Conservation (phyloP, 1,140 invertebrate genomes). For the Archivesica marissinica region DNA sequence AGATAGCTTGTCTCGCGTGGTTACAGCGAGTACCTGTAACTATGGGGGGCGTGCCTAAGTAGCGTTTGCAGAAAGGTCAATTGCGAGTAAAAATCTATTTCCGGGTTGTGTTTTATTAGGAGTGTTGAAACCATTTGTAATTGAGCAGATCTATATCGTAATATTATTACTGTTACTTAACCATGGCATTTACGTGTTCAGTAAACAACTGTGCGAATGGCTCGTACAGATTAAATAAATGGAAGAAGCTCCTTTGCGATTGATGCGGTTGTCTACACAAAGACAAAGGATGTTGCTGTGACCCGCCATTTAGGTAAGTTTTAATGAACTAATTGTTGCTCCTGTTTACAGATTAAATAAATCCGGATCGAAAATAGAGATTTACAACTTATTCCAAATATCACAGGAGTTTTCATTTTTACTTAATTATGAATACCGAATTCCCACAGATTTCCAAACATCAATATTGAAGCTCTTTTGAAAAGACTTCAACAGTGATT, state of each 20-base stretch:
- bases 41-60: too few species aligned
- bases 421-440: background rate
- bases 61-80: too few species aligned
- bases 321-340: background rate
- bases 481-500: background rate
- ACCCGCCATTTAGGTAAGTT: slow-evolving; percentile 47
- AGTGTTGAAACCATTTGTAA: too few species aligned
- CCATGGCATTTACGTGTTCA: slow-evolving; percentile 11
- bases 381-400: background rate
- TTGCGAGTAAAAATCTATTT: too few species aligned
- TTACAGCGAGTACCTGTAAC: too few species aligned
- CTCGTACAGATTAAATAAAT: slow-evolving; percentile 23
- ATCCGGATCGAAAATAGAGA: background rate
- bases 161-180: too few species aligned
- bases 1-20: too few species aligned
- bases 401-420: background rate
- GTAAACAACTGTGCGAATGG: slow-evolving; percentile 43
- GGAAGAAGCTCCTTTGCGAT: slow-evolving; percentile 41
- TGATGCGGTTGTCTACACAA: slow-evolving; percentile 31
- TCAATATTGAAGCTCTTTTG: background rate
- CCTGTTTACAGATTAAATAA: background rate
- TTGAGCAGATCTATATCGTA: too few species aligned
- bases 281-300: slow-evolving; percentile 3
- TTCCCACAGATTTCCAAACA: background rate
- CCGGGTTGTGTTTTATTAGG: too few species aligned